Evolutionary conservation across 2,797 vertebrate genomes (phyloP), one percentile per base, ranked within the genome.

Genomic region (Lepilemur ruficaudatus): DNA sequence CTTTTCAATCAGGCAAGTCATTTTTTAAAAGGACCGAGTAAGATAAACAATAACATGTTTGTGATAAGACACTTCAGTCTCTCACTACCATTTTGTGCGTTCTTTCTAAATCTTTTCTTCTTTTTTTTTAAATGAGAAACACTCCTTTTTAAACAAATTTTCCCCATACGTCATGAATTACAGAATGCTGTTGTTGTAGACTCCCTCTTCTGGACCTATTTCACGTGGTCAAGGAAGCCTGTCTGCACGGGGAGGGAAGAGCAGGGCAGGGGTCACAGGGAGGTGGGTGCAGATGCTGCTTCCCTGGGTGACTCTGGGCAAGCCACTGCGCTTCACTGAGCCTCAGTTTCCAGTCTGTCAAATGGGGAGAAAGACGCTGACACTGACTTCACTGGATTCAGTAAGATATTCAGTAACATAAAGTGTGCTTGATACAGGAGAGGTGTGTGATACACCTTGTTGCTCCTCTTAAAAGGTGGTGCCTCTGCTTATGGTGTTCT

Each of bases 281-380:
- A 59, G 11, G 59, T 65, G 46, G 30, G 72, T 7, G 32, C 30
- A 32, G n/a, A n/a, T 59, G 11, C n/a, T 0, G 30, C 8, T 55
- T 46, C 28, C 28, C 18, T 6, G 41, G 30, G 41, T 22, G 46
- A 23, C 65, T 32, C 38, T 38, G 69, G 48, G n/a, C 6, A 55
- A 43, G 13, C 30, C 41, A 25, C 28, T 75, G 52, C 25, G 0
- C 59, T 30, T 22, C 35, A 4, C 20, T 0, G 63, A 57, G 52
- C 85, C 95, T 89, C 67, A 2, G 55, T 48, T 87, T 83, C 76
- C 76, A 65, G 57, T n/a, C 75, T 69, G 17, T 73, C 67, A 43
- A 32, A 7, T 30, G 48, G 67, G 78, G 65, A 89, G 70, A 63
- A 87, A 79, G 90, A 73, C 4, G 38, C 32, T 9, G 25, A 73